Base-by-base conservation (phyloP, 2,797 vertebrate species). In the Chelidonichthys spinosus region DNA sequence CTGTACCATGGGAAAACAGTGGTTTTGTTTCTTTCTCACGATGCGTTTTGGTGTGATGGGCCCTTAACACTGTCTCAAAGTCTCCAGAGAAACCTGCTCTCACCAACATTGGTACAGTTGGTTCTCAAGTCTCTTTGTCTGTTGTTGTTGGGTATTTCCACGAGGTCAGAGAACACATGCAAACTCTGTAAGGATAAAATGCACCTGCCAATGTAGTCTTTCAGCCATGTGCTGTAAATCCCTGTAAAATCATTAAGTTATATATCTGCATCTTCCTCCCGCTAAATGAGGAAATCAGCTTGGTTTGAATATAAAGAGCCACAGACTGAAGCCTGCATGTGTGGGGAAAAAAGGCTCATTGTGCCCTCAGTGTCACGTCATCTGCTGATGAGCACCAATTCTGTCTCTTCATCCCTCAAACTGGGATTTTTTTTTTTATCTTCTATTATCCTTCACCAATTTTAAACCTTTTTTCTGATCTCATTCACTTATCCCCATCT, bases 271-370 rank as follows among this genome's bases (percentile, higher is more conserved):
- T 71, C 67, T 61, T 69, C 32, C 33, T 1, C 9, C 37, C 11
- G 40, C 5, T 42, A 46, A 74, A 74, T 46, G 62, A 78, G 72
- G 55, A 76, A 65, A 46, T 75, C 5, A 25, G 55, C 75, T 53
- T 33, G 11, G 35, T 81, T 67, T 78, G 53, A 72, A 70, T 68
- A 66, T 25, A 11, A n/a, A 59, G 18, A 66, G 10, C 10, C 17
- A 15, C 52, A 69, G 49, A 58, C 46, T 11, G 40, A 52, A 18
- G 42, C 25, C 42, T 54, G 40, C 14, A 5, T 32, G 47, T 46
- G 14, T 42, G n/a, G n/a, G 15, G 60, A 36, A 9, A 37, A 69
- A 58, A 17, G 55, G 46, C 39, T 56, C 35, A 53, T 49, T 74
- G 52, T 76, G 61, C 7, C 33, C 14, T 36, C 35, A 47, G 46